phyloP scores from a whole-genome alignment of 1,140 invertebrate genomes.

The Conus ventricosus region DNA sequence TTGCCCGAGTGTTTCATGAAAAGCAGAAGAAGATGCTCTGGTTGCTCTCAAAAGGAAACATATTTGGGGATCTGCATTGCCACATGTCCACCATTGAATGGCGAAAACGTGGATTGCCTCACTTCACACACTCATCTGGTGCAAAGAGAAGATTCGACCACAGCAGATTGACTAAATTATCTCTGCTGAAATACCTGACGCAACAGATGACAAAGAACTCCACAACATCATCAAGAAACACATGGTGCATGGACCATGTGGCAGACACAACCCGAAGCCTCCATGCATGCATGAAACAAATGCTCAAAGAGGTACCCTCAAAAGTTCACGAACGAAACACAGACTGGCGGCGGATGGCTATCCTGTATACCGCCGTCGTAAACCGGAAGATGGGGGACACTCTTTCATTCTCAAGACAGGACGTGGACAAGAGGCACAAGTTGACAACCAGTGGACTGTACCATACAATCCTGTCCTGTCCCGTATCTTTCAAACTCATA shows the following conservation, averaged over 20 bases:
- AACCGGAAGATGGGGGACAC: neutral
- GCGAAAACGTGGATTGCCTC: slow-evolving; percentile 77
- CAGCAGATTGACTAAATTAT: neutral
- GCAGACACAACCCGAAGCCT: neutral
- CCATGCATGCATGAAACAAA: neutral
- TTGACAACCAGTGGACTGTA: slow-evolving; percentile 52
- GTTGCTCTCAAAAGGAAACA: slow-evolving; percentile 15
- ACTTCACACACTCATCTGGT: slow-evolving; percentile 77
- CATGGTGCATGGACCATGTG: neutral
- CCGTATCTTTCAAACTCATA: slow-evolving; percentile 43
- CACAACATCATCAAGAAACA: neutral
- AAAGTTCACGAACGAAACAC: neutral
- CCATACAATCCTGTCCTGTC: slow-evolving; percentile 48
- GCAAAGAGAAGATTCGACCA: slow-evolving; percentile 38
- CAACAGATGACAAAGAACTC: neutral
- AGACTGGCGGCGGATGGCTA: slow-evolving; percentile 69
- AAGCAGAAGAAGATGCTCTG: slow-evolving; percentile 73
- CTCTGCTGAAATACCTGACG: neutral
- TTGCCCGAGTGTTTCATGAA: slow-evolving; percentile 75
- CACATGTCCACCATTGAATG: slow-evolving; percentile 75
- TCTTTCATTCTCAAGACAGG: slow-evolving; percentile 24
- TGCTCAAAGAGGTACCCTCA: neutral
- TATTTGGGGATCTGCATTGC: neutral
- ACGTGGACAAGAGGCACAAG: slow-evolving; percentile 10
- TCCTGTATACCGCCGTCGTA: slow-evolving; percentile 68